Conservation (phyloP, 2,113 vertebrate species). For the Chlamydotis undulata region DNA sequence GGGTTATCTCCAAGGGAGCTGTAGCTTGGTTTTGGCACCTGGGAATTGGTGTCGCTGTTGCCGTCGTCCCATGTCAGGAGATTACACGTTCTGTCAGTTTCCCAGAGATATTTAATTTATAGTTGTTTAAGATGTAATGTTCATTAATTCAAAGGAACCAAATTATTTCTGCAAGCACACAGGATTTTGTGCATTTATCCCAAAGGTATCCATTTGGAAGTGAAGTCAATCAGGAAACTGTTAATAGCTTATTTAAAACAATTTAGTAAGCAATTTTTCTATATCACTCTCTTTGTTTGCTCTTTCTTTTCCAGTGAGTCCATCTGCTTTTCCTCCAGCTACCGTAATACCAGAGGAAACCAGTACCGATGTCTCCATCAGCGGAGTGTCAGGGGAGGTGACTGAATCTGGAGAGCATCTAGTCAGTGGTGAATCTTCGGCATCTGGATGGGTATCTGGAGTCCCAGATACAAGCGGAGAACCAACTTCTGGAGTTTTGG, state of each 20-base stretch:
- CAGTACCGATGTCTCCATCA: conserved; percentile 39
- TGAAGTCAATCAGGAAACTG: neutral
- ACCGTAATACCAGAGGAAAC: conserved; percentile 48
- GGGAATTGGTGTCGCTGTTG: neutral
- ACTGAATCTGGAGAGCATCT: conserved; percentile 11
- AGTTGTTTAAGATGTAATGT: neutral
- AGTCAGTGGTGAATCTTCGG: conserved; percentile 36
- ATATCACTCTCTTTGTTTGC: conserved; percentile 14
- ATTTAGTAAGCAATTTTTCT: neutral
- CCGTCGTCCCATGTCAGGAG: neutral
- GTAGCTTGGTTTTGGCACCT: neutral
- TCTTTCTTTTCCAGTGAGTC: conserved; percentile 67
- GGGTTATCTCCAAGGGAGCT: neutral
- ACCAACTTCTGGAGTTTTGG: conserved; percentile 53
- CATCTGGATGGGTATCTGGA: conserved; percentile 67
- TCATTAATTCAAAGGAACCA: neutral
- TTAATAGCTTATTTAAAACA: neutral
- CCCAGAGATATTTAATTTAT: neutral
- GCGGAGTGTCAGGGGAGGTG: conserved; percentile 66
- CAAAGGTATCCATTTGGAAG: neutral
- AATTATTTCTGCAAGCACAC: neutral
- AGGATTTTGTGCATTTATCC: neutral
- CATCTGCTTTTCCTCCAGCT: conserved; percentile 72
- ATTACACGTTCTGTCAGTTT: neutral
- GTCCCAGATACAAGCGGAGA: conserved; percentile 69